Evolutionary conservation across 2,888 invertebrate genomes (phyloP).

Genomic region (Allolobophora icterica): DNA sequence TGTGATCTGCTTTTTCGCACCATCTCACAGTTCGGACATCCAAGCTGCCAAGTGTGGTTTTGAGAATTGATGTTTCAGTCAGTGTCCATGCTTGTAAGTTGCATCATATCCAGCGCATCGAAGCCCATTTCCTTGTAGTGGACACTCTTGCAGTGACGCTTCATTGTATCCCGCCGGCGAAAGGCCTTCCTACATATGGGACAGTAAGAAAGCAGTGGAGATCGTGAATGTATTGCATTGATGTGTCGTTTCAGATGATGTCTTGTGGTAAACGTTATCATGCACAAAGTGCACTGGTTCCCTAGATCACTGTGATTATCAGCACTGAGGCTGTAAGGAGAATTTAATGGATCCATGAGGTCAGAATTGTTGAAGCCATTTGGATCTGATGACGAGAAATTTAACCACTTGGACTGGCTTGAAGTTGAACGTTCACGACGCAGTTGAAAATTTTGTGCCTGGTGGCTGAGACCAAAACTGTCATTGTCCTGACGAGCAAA

Average conservation of each 20-base stretch:
- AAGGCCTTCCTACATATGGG: background rate
- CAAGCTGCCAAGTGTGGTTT: background rate
- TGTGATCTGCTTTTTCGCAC: background rate
- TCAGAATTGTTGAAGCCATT: background rate
- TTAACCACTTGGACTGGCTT: background rate
- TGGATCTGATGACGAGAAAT: background rate
- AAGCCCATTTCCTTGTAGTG: background rate
- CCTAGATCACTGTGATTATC: background rate
- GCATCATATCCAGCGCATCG: background rate
- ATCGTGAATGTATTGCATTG: conserved; percentile 11
- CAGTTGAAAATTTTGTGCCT: background rate
- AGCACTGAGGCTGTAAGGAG: background rate
- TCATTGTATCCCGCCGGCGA: background rate
- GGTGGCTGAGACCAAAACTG: background rate
- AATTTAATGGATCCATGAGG: background rate
- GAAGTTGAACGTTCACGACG: background rate
- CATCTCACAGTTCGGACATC: background rate
- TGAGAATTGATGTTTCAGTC: background rate
- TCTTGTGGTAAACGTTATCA: background rate
- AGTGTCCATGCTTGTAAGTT: background rate
- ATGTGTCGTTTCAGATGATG: background rate
- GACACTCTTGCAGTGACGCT: background rate
- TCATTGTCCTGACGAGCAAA: background rate
- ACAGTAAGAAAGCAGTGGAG: background rate
- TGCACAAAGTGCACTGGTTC: background rate